A percentile compares a stretch with the other conserved stretches of the same genome.
Evolutionary conservation across 2,113 vertebrate species (phyloP).

Genomic region (Okapia johnstoni): DNA sequence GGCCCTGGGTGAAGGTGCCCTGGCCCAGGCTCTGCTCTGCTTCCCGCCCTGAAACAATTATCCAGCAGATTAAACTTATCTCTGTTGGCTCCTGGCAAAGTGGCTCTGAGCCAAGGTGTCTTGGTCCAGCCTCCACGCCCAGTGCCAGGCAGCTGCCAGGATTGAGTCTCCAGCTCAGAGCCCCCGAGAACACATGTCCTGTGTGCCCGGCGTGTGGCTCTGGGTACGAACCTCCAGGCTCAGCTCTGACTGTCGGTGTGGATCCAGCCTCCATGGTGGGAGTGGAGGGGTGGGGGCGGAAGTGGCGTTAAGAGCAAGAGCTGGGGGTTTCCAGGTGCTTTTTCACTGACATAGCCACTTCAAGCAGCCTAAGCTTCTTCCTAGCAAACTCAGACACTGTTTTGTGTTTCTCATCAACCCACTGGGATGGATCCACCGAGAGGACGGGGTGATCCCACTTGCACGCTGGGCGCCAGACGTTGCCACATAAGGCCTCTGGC

Average conservation of each 20-base stretch:
- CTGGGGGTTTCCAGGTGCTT: background rate
- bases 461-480: fast-evolving
- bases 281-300: fast-evolving
- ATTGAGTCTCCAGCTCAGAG: background rate
- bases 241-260: fast-evolving
- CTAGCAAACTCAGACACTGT: background rate
- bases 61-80: background rate
- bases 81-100: slow-evolving; percentile 27
- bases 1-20: background rate
- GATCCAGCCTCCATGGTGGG: background rate
- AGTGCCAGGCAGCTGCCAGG: slow-evolving; percentile 1
- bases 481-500: fast-evolving
- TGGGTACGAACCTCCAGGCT: fast-evolving
- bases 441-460: fast-evolving
- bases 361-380: no score
- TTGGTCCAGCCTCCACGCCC: background rate
- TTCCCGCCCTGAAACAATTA: background rate
- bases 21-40: fast-evolving
- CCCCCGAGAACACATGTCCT: background rate
- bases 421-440: fast-evolving
- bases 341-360: background rate
- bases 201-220: fast-evolving
- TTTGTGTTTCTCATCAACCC: background rate
- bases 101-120: background rate
- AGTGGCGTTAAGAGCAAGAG: background rate